Percentiles rank a stretch among this genome's conserved stretches.
phyloP scores from a whole-genome alignment of 2,113 vertebrate species.

The Hippocampus barbouri region DNA sequence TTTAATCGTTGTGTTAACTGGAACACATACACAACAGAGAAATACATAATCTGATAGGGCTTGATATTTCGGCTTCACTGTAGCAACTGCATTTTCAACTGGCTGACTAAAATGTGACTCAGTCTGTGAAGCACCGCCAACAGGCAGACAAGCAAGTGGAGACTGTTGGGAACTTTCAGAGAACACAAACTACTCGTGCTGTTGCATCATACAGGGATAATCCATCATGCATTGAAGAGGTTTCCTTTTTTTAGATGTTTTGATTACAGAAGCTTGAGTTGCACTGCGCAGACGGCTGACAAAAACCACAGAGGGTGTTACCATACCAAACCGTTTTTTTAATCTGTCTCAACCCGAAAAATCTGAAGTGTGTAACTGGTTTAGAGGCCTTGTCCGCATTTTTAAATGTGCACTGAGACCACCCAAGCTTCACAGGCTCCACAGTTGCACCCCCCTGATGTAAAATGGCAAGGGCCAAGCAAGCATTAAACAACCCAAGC shows the following conservation, averaged over 20 bases:
- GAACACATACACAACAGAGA: background rate
- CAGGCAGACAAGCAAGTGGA: conserved; percentile 9
- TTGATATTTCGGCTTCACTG: background rate
- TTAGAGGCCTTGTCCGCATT: conserved; percentile 23
- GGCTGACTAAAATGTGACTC: background rate
- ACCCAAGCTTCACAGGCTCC: conserved; percentile 22
- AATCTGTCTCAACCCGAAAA: conserved; percentile 12
- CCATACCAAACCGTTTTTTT: conserved; percentile 19
- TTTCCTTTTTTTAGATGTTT: conserved; percentile 34
- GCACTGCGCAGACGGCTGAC: conserved; percentile 24
- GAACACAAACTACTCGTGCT: conserved; percentile 32
- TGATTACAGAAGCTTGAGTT: conserved; percentile 49
- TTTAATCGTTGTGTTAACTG: background rate
- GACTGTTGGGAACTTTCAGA: conserved; percentile 32
- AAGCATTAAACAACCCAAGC: conserved; percentile 14
- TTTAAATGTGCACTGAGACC: conserved; percentile 24
- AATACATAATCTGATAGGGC: background rate
- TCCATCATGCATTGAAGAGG: conserved; percentile 31
- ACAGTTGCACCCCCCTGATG: conserved; percentile 17
- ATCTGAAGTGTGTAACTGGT: conserved; percentile 20
- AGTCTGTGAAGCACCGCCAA: conserved; percentile 10
- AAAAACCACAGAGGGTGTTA: conserved; percentile 36
- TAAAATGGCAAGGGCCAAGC: conserved; percentile 17
- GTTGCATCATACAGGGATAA: conserved; percentile 51
- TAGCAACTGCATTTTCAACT: background rate